Percentiles rank a stretch among this genome's conserved stretches.
phyloP scores from a whole-genome alignment of 2,113 vertebrate species.

The Vicugna pacos region DNA sequence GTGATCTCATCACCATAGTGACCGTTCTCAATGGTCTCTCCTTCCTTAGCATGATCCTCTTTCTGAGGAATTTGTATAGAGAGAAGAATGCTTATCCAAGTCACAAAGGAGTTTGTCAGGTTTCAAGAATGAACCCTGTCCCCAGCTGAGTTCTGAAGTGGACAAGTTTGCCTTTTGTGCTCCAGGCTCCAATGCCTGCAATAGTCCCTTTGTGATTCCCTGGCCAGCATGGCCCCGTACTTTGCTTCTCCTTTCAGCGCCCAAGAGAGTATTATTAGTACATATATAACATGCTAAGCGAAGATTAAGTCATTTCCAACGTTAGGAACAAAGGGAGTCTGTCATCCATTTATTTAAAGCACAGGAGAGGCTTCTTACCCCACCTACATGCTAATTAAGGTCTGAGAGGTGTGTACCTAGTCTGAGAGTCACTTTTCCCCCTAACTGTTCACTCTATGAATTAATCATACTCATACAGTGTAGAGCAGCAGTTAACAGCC shows the following conservation, averaged over 20 bases:
- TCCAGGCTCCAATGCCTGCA: background rate
- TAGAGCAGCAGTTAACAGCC: background rate
- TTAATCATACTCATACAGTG: background rate
- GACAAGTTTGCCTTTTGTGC: background rate
- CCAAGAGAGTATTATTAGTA: background rate
- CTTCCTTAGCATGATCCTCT: background rate
- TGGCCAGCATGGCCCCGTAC: background rate
- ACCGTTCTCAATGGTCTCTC: background rate
- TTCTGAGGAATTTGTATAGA: background rate
- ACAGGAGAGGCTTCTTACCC: background rate
- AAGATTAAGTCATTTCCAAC: background rate
- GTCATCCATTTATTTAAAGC: background rate
- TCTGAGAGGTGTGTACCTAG: background rate
- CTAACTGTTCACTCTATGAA: background rate
- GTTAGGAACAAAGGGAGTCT: background rate
- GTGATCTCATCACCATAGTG: background rate
- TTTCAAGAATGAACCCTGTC: background rate
- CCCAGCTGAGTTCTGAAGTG: background rate
- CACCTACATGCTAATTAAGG: rapidly evolving
- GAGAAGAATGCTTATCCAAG: background rate
- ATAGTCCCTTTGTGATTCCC: background rate
- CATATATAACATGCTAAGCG: background rate
- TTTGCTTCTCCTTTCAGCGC: background rate
- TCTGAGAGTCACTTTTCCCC: background rate
- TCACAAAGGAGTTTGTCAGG: background rate